A percentile compares a stretch with the other conserved stretches of the same genome.
Conservation (phyloP, 1,140 invertebrate genomes). For the Musca domestica region DNA sequence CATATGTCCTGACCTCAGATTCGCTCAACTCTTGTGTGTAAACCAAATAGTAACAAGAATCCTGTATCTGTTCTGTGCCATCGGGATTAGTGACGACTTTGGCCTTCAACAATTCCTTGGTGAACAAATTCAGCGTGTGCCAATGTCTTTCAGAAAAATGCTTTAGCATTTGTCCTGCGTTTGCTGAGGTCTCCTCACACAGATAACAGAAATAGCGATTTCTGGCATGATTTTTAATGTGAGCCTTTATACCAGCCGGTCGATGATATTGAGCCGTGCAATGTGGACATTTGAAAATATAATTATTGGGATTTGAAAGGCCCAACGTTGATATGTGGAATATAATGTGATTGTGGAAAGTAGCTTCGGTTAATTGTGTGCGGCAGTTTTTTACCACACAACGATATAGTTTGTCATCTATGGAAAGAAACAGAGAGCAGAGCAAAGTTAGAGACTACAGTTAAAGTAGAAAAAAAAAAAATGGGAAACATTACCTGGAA, state of each 20-base stretch:
- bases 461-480: neutral
- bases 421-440: neutral
- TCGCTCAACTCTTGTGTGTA: slow-evolving; percentile 50
- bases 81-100: neutral
- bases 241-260: slow-evolving; percentile 40
- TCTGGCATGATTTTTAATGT: slow-evolving; percentile 53
- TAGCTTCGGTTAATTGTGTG: slow-evolving; percentile 20
- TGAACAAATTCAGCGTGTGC: slow-evolving; percentile 29
- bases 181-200: slow-evolving; percentile 27
- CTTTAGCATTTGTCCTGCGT: slow-evolving; percentile 45
- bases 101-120: neutral
- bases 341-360: slow-evolving; percentile 56
- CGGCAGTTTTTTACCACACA: slow-evolving; percentile 24
- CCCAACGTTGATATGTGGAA: slow-evolving; percentile 49
- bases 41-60: slow-evolving; percentile 52
- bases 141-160: slow-evolving; percentile 63
- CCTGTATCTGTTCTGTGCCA: neutral
- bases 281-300: slow-evolving; percentile 48
- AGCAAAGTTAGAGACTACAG: neutral
- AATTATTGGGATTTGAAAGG: slow-evolving; percentile 15
- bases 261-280: slow-evolving; percentile 58
- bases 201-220: slow-evolving; percentile 46
- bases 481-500: slow-evolving; percentile 21
- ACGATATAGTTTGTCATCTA: slow-evolving; percentile 27
- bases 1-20: slow-evolving; percentile 30